Conservation (phyloP, 1,140 invertebrate genomes). For the Drepana arcuata region DNA sequence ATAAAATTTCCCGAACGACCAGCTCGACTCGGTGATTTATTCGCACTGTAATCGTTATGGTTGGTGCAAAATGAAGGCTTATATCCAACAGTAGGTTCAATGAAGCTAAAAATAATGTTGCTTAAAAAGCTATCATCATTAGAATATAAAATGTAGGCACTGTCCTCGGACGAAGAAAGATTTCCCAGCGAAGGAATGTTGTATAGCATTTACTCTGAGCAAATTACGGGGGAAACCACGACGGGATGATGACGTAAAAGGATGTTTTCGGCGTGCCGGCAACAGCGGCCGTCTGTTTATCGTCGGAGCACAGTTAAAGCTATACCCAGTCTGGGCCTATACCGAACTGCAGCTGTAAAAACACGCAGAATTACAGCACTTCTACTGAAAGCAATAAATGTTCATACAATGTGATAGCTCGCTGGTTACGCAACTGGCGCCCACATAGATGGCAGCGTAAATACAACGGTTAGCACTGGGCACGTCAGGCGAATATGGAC, state of each 20-base stretch:
- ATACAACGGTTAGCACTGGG: neutral
- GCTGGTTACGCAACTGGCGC: constrained; percentile 26
- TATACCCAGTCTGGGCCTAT: constrained; percentile 47
- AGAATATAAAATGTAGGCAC: too few species aligned
- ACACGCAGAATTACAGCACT: constrained; percentile 51
- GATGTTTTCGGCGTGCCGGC: constrained; percentile 67
- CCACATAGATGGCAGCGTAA: constrained; percentile 30
- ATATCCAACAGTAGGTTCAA: too few species aligned
- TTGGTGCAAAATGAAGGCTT: too few species aligned
- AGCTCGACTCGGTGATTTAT: too few species aligned
- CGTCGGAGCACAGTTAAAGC: constrained; percentile 58
- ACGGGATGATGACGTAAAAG: constrained; percentile 66
- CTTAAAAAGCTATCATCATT: too few species aligned
- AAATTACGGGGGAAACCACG: constrained; percentile 43
- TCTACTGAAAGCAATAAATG: constrained; percentile 42
- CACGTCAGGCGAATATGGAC: neutral
- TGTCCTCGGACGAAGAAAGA: too few species aligned
- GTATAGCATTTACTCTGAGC: constrained; percentile 11
- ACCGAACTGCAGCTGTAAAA: constrained; percentile 65
- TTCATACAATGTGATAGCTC: constrained; percentile 27
- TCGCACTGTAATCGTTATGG: too few species aligned
- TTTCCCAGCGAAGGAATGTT: too few species aligned
- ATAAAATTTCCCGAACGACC: too few species aligned
- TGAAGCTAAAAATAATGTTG: too few species aligned
- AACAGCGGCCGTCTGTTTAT: constrained; percentile 65